Percentiles rank a stretch among this genome's conserved stretches.
These are phyloP conservation scores for Crypturellus undulatus DNA, from an alignment of 2,113 vertebrate genomes.

Conservation along the genomic window DNA sequence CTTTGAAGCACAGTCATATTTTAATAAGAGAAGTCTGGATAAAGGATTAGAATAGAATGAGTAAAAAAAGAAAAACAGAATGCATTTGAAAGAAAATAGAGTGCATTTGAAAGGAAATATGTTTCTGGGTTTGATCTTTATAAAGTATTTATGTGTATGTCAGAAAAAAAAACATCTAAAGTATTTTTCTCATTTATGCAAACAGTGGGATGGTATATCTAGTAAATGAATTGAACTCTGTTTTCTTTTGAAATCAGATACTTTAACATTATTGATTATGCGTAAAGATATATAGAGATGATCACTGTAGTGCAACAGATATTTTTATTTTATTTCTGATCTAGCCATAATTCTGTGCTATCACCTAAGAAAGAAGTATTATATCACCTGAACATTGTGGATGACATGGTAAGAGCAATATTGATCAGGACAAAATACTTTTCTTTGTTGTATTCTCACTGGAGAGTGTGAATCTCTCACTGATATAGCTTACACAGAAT, in stretches of 20 bases:
- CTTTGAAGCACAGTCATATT: neutral
- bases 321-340: slow-evolving; percentile 6
- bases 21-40: neutral
- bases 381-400: neutral
- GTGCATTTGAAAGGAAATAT: neutral
- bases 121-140: neutral
- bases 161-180: neutral
- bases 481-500: neutral
- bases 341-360: neutral
- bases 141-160: neutral
- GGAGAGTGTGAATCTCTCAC: neutral
- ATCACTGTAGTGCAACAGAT: neutral
- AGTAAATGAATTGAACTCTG: neutral
- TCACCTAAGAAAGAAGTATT: neutral
- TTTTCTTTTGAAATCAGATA: neutral
- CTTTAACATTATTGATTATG: neutral
- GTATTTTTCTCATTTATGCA: neutral
- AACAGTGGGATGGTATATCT: neutral
- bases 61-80: neutral
- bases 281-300: neutral
- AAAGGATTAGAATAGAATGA: neutral
- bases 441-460: neutral
- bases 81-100: neutral
- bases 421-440: neutral
- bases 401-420: neutral